A percentile compares a stretch with the other conserved stretches of the same genome.
These are phyloP conservation scores for Danaus chrysippus DNA, from an alignment of 2,888 invertebrate species.

Conservation along the genomic window DNA sequence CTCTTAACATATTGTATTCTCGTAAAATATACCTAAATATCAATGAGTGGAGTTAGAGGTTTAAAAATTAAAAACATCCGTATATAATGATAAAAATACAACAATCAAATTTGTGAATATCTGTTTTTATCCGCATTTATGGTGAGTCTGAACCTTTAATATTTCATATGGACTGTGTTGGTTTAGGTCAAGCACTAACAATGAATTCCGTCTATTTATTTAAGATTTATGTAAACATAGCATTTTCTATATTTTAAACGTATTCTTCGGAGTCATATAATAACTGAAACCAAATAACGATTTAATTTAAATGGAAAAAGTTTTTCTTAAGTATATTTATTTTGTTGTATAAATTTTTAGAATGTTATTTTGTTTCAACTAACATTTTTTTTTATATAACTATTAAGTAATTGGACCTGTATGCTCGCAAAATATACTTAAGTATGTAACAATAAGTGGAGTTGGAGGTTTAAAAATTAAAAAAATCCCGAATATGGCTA, in stretches of 20 bases:
- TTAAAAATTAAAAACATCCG: neutral
- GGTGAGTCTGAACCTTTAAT: neutral
- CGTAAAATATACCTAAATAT: too few relatives aligned
- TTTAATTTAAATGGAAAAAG: too few relatives aligned
- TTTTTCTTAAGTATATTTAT: too few relatives aligned
- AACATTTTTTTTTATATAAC: too few relatives aligned
- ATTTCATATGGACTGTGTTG: neutral
- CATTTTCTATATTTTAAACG: neutral
- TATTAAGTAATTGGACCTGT: too few relatives aligned
- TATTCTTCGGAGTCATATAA: neutral
- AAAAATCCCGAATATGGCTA: neutral
- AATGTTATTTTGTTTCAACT: too few relatives aligned
- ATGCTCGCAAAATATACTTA: too few relatives aligned
- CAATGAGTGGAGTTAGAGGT: too few relatives aligned
- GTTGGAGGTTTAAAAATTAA: neutral
- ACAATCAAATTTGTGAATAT: neutral
- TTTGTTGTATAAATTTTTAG: too few relatives aligned
- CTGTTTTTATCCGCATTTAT: neutral
- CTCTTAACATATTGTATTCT: too few relatives aligned
- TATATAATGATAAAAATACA: neutral
- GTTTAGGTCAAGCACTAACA: slow-evolving; percentile 1
- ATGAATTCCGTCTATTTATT: neutral
- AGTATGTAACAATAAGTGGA: too few relatives aligned
- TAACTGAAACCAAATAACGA: neutral
- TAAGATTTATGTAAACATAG: neutral